Evolutionary conservation across 1,140 invertebrate species (phyloP), one percentile per base, ranked within the genome.

Genomic region (Aphelenchoides fujianensis): DNA sequence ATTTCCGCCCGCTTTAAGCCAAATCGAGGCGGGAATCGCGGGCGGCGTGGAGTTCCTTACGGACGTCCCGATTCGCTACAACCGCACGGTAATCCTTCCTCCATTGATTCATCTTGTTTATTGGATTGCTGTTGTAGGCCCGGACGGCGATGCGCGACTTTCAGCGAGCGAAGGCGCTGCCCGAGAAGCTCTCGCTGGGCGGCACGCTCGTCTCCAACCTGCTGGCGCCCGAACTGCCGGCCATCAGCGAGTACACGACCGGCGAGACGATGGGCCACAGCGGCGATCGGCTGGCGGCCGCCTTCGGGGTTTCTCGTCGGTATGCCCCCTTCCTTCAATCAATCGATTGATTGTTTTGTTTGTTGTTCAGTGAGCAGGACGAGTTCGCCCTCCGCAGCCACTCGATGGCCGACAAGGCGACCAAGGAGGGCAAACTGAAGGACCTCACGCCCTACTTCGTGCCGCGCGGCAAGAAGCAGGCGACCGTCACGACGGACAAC

Each of bases 41-140:
- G 96, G 95, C 37, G 96, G 96, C 52, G 95, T 97, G 9, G 95
- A 98, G 88, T 93, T 94, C 83, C 95, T 98, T 92, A 95, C 93
- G 0, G 96, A 98, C 86, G 91, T 98, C 35, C 95, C 96, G 1
- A 98, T 98, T 83, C 89, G 95, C 30, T 92, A 94, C 83, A 96
- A 90, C 70, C 89, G 95, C 64, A 91, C 55, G 28, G 1, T 32
- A 19, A 28, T 27, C n/a, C n/a, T 12, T n/a, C n/a, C 32, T 35
- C 3, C 52, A 68, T n/a, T 5, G 36, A 9, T 23, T n/a, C 9
- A n/a, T 37, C 32, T 70, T 66, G 23, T 23, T 2, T 74, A 32
- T 7, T 30, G 19, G 5, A 32, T 9, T 36, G 53, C 19, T n/a
- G n/a, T 72, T 76, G 41, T 27, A 76, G 55, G 83, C 74, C 7